Evolutionary conservation across 2,888 invertebrate species (phyloP).

Genomic region (Cetonia aurata): DNA sequence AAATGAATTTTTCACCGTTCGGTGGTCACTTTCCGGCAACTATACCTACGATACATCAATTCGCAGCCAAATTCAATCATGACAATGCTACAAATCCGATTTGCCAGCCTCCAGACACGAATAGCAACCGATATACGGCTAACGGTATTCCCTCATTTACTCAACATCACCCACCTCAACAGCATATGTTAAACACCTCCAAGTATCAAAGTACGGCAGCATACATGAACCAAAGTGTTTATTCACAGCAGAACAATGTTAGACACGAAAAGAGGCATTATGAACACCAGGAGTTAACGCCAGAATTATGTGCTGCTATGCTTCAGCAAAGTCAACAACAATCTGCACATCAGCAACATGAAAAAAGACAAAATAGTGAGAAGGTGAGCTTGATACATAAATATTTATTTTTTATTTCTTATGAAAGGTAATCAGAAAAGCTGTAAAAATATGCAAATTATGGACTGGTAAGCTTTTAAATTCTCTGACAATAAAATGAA

Average conservation of each 20-base stretch:
- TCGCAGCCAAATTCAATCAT: conserved; percentile 79
- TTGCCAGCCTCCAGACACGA: conserved; percentile 51
- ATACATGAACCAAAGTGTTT: conserved; percentile 61
- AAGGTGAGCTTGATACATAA: conserved; percentile 58
- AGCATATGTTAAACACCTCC: conserved; percentile 57
- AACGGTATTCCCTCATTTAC: conserved; percentile 68
- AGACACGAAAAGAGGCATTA: conserved; percentile 62
- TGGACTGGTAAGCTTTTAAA: no score
- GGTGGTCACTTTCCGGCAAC: conserved; percentile 83
- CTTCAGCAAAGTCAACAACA: conserved; percentile 60
- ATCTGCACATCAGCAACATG: conserved; percentile 52
- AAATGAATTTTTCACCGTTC: conserved; percentile 90
- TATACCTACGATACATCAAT: conserved; percentile 86
- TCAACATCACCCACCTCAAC: conserved; percentile 64
- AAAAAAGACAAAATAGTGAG: conserved; percentile 55
- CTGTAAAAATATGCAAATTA: no score
- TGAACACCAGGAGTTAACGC: conserved; percentile 62
- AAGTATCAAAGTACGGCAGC: conserved; percentile 58
- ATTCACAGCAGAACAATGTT: conserved; percentile 58
- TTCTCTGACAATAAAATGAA: no score
- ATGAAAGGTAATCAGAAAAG: no score
- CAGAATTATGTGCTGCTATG: conserved; percentile 62
- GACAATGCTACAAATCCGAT: conserved; percentile 55
- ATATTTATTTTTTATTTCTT: background rate
- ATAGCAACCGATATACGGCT: conserved; percentile 62